These are phyloP conservation scores for Calliopum simillimum DNA, from an alignment of 2,888 invertebrate species.

Conservation along the genomic window DNA sequence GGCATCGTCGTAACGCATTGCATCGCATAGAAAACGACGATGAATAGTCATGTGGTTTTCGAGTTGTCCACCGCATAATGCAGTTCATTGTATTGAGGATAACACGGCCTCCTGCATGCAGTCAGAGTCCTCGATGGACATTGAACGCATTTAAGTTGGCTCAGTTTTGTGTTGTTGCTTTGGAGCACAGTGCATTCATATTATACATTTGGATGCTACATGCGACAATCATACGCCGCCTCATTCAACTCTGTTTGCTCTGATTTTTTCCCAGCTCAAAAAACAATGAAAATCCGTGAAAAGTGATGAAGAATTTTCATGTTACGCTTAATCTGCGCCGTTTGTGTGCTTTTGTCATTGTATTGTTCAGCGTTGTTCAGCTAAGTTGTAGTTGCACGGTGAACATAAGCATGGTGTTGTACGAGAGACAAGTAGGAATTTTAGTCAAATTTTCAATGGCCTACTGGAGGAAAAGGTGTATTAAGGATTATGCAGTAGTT, in stretches of 20 bases:
- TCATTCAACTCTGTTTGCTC: slow-evolving; percentile 18
- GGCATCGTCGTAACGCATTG: slow-evolving; percentile 11
- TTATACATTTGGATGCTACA: slow-evolving; percentile 25
- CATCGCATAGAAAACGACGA: neutral
- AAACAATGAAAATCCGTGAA: slow-evolving; percentile 34
- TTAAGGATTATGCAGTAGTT: too few species aligned
- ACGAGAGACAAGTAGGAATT: too few species aligned
- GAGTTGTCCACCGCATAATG: slow-evolving; percentile 36
- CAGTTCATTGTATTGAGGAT: slow-evolving; percentile 21
- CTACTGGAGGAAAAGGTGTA: too few species aligned
- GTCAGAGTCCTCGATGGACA: neutral
- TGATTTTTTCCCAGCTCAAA: neutral
- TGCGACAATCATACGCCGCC: slow-evolving; percentile 22
- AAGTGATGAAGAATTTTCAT: slow-evolving; percentile 34
- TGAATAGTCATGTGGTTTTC: slow-evolving; percentile 1
- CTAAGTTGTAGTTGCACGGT: too few species aligned
- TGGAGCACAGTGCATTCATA: neutral
- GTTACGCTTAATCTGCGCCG: slow-evolving; percentile 40
- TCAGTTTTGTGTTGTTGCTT: slow-evolving; percentile 14
- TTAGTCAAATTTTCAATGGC: too few species aligned
- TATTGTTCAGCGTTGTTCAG: too few species aligned
- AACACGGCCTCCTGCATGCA: slow-evolving; percentile 5
- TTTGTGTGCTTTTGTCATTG: slow-evolving; percentile 29
- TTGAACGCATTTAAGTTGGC: slow-evolving; percentile 4
- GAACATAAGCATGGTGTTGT: too few species aligned